Evolutionary conservation across 1,140 invertebrate species (phyloP).

Genomic region (Sesamia nonagrioides): DNA sequence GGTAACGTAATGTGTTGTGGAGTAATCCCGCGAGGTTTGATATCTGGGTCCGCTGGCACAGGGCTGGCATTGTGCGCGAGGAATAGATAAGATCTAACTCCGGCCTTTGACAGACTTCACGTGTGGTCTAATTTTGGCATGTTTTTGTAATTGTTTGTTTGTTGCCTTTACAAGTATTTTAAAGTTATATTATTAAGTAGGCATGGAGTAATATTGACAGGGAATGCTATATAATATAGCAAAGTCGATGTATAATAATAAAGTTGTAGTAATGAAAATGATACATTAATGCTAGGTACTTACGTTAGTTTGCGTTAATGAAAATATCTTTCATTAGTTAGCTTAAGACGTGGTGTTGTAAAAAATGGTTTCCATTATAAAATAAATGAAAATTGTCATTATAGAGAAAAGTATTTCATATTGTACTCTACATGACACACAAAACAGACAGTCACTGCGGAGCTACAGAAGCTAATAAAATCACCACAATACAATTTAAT

Average conservation of each 20-base stretch:
- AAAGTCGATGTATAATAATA: too few relatives aligned
- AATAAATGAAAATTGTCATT: too few relatives aligned
- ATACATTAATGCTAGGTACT: too few relatives aligned
- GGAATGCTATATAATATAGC: background rate
- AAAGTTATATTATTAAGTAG: too few relatives aligned
- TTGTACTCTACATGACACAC: background rate
- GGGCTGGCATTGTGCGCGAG: slow-evolving; percentile 47
- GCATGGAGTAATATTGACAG: background rate
- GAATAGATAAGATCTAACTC: slow-evolving; percentile 52
- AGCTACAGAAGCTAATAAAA: slow-evolving; percentile 11
- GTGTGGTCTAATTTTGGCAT: slow-evolving; percentile 62
- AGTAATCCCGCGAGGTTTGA: slow-evolving; percentile 66
- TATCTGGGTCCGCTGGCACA: slow-evolving; percentile 47
- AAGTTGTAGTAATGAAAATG: too few relatives aligned
- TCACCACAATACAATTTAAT: slow-evolving; percentile 17
- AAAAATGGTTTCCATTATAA: too few relatives aligned
- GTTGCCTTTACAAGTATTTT: background rate
- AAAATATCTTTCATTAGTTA: too few relatives aligned
- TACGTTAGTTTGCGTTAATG: too few relatives aligned
- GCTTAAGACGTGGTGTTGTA: too few relatives aligned
- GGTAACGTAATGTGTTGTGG: slow-evolving; percentile 44
- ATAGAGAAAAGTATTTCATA: too few relatives aligned
- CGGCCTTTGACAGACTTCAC: slow-evolving; percentile 54
- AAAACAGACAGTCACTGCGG: slow-evolving; percentile 8
- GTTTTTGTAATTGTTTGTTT: slow-evolving; percentile 38